Evolutionary conservation across 2,113 vertebrate species (phyloP), one percentile per base, ranked within the genome.

Genomic region (Myodes glareolus): DNA sequence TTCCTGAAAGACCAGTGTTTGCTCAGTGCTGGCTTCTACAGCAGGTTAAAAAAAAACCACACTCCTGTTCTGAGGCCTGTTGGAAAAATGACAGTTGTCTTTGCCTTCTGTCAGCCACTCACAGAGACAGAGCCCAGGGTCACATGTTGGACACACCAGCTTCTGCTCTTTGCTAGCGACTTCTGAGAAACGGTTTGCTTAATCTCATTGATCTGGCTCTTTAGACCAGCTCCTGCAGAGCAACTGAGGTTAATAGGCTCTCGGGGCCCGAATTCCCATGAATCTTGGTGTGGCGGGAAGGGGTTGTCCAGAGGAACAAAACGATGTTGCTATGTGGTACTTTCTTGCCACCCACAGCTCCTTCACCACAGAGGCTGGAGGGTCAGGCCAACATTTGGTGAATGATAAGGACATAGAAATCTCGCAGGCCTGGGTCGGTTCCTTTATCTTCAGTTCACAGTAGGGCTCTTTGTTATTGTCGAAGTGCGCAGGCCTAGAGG

Each of bases 201-300:
- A 78, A 90, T 91, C 89, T 82, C 92, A 93, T 94, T 36, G 78
- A 97, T 94, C 94, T 27, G 7, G 52, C 61, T 68, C 73, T 89
- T 91, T 65, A 73, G 89, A 70, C 29, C 0, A 25, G 82, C 61
- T 58, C 84, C 92, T 14, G 36, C 5, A 70, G 91, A 82, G 61
- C 77, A 2, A 75, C 93, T 58, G 29, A 93, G 93, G 95, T 93
- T 96, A 92, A 94, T 50, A 63, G 95, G 63, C 75, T 95, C 67
- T 92, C 8, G 70, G 93, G 84, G 68, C 55, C 68, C 68, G 70
- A 65, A 68, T 55, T 81, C 61, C 63, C 85, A 65, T 95, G 94
- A 65, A 67, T 85, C 88, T 55, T 45, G 65, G 67, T 36, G 88
- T 29, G 61, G n/a, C 16, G 27, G 29, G 23, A 58, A 78, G n/a